Base-by-base conservation (phyloP, 2,888 invertebrate species). In the Cremastobaeus sp. region DNA sequence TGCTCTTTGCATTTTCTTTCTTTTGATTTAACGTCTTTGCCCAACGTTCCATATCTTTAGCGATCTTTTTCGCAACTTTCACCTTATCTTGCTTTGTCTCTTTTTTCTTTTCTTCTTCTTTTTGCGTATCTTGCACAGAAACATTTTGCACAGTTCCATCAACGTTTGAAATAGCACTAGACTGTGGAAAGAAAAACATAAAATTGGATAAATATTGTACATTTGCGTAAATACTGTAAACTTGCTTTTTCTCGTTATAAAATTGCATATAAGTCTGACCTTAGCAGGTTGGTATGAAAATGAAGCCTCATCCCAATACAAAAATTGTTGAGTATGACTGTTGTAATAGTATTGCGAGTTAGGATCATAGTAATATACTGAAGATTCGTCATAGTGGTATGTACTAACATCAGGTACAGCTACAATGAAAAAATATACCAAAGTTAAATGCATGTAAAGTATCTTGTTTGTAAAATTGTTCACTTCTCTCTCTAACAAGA, bases 301-400 rank as follows among this genome's bases (percentile, higher is more conserved):
- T 1, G 86, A 83, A 37, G 92, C 90, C 0, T 92, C 91, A 88
- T 98, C 97, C 97, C 98, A 99, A 85, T 98, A 99, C 84, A 98
- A 91, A 88, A 97, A 99, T 84, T 96, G 94, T 78, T 94, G 94
- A 0, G 93, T 94, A 78, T 94, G 93, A 80, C 95, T 93, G 87
- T 99, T 98, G 89, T 95, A 99, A 88, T 98, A 99, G 88, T 99
- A 99, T 84, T 95, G 96, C 1, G 98, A 96, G 80, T 93, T 95
- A 0, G 97, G 93, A 89, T 99, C 99, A 86, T 98, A 98, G 85
- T 98, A 98, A 86, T 97, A 99, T 0, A 99, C 98, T 2, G 97
- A 97, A 0, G 94, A 92, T 85, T 96, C 96, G 86, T 99, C 99
- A 84, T 95, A 98, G 83, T 96, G 94, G 86, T 97, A 99, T 30